phyloP scores from a whole-genome alignment of 2,888 invertebrate species.

The Apodemia hepburni region DNA sequence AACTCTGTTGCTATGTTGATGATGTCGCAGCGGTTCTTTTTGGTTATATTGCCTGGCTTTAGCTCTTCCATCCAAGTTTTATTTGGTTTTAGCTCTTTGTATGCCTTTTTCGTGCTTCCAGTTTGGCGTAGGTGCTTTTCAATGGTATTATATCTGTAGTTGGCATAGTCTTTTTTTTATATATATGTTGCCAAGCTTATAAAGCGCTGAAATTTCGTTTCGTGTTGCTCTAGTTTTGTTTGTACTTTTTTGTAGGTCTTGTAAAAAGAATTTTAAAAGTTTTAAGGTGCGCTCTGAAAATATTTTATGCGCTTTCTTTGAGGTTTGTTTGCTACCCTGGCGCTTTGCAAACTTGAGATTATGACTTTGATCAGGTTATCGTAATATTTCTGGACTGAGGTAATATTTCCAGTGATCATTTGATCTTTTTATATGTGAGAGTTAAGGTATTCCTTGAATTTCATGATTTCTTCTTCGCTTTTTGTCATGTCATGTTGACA shows the following conservation, averaged over 20 bases:
- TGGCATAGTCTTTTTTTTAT: constrained; percentile 24
- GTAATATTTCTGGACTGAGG: neutral
- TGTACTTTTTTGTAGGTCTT: neutral
- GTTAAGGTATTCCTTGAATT: constrained; percentile 22
- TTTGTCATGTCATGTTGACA: no score
- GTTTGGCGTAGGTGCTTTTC: constrained; percentile 21
- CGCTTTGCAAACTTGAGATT: neutral
- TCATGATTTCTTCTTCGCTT: constrained; percentile 16
- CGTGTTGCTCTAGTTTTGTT: neutral
- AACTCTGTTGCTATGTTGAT: constrained; percentile 24
- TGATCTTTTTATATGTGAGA: no score
- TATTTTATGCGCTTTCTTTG: no score
- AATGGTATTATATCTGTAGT: constrained; percentile 15
- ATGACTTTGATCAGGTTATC: neutral
- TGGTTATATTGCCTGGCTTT: constrained; percentile 18
- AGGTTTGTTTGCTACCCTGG: no score
- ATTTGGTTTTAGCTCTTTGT: constrained; percentile 24
- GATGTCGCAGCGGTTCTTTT: constrained; percentile 20
- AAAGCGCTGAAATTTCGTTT: constrained; percentile 13
- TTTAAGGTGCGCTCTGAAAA: neutral
- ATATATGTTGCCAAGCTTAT: constrained; percentile 24
- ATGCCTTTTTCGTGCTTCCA: constrained; percentile 24
- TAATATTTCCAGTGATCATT: neutral
- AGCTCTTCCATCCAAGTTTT: constrained; percentile 24
- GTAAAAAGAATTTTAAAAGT: neutral